Base-by-base conservation (phyloP, 2,113 vertebrate genomes). In the Tetrao urogallus region DNA sequence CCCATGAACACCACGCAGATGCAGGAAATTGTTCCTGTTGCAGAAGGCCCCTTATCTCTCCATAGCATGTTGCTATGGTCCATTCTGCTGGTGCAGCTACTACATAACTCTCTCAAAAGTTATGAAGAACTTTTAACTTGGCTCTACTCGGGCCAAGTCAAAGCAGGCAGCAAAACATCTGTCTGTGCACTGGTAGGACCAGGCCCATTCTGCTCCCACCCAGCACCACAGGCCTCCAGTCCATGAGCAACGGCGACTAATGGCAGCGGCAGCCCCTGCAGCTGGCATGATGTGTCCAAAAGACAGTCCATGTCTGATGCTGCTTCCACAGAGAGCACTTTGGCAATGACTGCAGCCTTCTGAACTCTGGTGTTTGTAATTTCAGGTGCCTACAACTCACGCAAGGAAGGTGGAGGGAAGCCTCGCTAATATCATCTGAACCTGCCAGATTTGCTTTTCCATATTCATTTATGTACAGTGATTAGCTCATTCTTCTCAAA, bases 401-500 rank as follows among this genome's bases (percentile, higher is more conserved):
- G 4, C 2, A 1, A 66, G 25, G n/a, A 82, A 78, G 60, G 64
- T 34, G 79, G 43, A 73, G 52, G 71, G 81, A 97, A 97, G 91
- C 70, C 77, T 93, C 24, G 70, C 72, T 94, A 91, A 88, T 94
- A 95, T 74, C 64, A 63, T 94, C 91, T 96, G 90, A 96, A 96
- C 77, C 91, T 96, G 89, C 67, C 93, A 86, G 95, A 61, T 97
- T 97, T 95, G 88, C 92, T 90, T 96, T 96, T 96, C 96, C 92
- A 90, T 97, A 97, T 97, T 97, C 97, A 96, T 97, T 98, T 97
- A 97, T 93, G 94, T 97, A 97, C 93, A 95, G 71, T 5, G 82
- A 97, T 98, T 97, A 96, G 94, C 94, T 97, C 84, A 6, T 93
- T 97, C 97, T 97, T 97, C 97, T 98, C 97, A 98, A 98, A 98